phyloP scores from a whole-genome alignment of 2,113 vertebrate genomes.

The Calyptommatus sinebrachiatus region DNA sequence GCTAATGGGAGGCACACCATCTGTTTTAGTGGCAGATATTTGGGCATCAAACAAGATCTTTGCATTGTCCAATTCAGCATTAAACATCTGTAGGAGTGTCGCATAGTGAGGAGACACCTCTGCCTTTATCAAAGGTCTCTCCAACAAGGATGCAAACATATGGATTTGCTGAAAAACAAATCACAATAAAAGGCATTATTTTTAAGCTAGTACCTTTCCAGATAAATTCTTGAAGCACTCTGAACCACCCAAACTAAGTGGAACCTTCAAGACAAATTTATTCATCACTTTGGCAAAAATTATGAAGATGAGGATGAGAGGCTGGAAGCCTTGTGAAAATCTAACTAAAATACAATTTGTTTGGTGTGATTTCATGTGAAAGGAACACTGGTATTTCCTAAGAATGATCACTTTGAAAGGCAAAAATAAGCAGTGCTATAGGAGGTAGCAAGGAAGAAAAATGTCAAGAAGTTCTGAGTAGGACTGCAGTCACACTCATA shows the following conservation, averaged over 20 bases:
- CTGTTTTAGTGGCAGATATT: accelerated
- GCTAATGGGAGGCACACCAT: conserved; percentile 34
- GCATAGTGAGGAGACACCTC: conserved; percentile 64
- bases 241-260: too few relatives aligned
- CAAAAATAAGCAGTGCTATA: too few relatives aligned
- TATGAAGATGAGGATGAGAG: too few relatives aligned
- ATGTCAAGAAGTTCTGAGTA: too few relatives aligned
- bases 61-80: conserved; percentile 64
- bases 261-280: neutral
- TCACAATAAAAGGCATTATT: accelerated
- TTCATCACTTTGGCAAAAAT: too few relatives aligned
- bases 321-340: too few relatives aligned
- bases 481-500: too few relatives aligned
- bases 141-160: conserved; percentile 75
- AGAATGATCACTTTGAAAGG: too few relatives aligned
- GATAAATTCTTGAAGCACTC: neutral
- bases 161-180: conserved; percentile 68
- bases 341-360: neutral
- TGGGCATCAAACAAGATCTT: conserved; percentile 69
- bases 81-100: conserved; percentile 67
- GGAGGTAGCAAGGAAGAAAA: too few relatives aligned
- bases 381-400: neutral
- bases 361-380: neutral
- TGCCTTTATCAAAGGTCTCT: conserved; percentile 66
- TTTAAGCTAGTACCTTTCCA: accelerated